Evolutionary conservation across 1,140 invertebrate genomes (phyloP), one percentile per base, ranked within the genome.

Genomic region (Drosophila ohnishii): DNA sequence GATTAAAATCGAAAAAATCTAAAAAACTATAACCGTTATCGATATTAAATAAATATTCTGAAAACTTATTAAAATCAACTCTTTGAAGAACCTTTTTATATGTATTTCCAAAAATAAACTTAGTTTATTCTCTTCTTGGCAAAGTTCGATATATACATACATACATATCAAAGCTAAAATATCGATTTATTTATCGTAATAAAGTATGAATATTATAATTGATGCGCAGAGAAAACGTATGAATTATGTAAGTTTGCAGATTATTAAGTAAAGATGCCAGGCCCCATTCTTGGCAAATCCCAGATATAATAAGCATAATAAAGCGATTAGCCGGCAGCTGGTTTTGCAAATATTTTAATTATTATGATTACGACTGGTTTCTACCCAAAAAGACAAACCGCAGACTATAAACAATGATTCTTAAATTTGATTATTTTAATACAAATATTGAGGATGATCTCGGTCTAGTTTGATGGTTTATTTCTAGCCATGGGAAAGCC

Each of bases 401-500:
- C 48, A 51, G 48, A 34, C 48, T 3, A 48, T 48, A 48, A 48
- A 48, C 8, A n/a, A 25, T 2, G 25, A 25, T 30, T n/a, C 25
- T 22, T 19, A 19, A 14, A 9, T 19, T 4, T 13, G 16, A 8
- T 32, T 16, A 11, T 8, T 1, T 14, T n/a, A 9, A n/a, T 48
- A 44, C 11, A 22, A 22, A 22, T 11, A 1, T 42, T 13, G 11
- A 8, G 14, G 1, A 32, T 9, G n/a, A 50, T 50, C 5, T 53
- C 13, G 13, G 13, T 53, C 13, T 0, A 9, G 11, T 35, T 14
- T 13, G 0, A 7, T 51, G 6, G 11, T 10, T 53, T 13, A 37
- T 22, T 53, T 53, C 32, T 37, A 53, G 51, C 51, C 16, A 6
- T 51, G 58, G 58, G 30, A 60, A 30, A 53, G 58, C 58, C 58